Conservation (phyloP, 2,888 invertebrate genomes). For the Tolmerus cingulatus region DNA sequence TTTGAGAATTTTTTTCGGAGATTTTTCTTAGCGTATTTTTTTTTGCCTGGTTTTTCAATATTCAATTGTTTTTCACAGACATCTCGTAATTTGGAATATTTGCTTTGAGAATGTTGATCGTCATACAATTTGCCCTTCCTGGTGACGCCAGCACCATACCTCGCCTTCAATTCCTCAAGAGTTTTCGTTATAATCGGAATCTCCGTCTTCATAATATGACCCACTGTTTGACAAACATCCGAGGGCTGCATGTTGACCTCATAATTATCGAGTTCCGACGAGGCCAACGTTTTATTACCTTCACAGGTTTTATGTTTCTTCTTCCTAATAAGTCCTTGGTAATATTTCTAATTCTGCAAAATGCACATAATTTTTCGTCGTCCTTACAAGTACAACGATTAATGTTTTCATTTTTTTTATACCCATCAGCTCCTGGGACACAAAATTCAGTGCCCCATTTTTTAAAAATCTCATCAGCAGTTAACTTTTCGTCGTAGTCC, state of each 20-base stretch:
- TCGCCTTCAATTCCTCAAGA: background rate
- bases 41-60: background rate
- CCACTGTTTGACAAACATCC: background rate
- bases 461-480: conserved; percentile 56
- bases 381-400: conserved; percentile 51
- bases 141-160: background rate
- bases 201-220: background rate
- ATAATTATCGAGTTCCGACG: background rate
- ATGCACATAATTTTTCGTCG: conserved; percentile 47
- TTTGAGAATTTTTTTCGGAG: background rate
- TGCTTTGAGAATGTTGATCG: background rate
- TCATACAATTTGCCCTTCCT: background rate
- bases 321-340: background rate
- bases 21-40: background rate
- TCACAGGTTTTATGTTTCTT: background rate
- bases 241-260: background rate
- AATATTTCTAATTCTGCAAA: conserved; percentile 15
- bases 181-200: background rate
- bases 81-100: background rate
- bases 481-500: conserved; percentile 55
- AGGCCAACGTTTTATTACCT: background rate
- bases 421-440: background rate
- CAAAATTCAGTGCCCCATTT: conserved; percentile 49
- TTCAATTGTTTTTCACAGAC: background rate
- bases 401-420: conserved; percentile 37